A percentile compares a stretch with the other conserved stretches of the same genome.
phyloP scores from a whole-genome alignment of 2,888 invertebrate species.

The Limulus polyphemus region DNA sequence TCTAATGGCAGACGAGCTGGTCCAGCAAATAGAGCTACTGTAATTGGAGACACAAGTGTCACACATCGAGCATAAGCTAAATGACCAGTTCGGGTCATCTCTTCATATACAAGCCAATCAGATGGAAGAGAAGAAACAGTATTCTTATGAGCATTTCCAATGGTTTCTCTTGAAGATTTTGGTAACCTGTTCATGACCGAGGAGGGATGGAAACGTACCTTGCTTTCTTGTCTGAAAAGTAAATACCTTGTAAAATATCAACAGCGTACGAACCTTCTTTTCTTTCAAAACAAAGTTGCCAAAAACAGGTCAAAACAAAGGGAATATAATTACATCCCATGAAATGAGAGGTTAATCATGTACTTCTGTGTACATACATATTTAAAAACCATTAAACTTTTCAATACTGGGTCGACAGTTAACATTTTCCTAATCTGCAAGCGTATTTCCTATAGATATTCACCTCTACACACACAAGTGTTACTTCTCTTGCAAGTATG shows the following conservation, averaged over 20 bases:
- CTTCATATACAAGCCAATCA: conserved; percentile 78
- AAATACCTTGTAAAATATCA: conserved; percentile 7
- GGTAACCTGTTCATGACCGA: conserved; percentile 44
- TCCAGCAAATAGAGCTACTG: conserved; percentile 65
- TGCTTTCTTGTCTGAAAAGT: conserved; percentile 46
- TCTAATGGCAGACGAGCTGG: conserved; percentile 48
- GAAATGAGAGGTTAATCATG: too few species aligned
- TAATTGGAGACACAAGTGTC: conserved; percentile 65
- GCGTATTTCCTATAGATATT: too few species aligned
- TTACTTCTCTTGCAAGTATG: too few species aligned
- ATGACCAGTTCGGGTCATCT: conserved; percentile 57
- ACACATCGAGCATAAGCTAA: conserved; percentile 61
- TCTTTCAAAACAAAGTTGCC: background rate
- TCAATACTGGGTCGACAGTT: too few species aligned
- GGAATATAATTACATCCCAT: too few species aligned
- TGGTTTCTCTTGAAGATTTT: conserved; percentile 30
- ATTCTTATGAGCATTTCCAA: conserved; percentile 35
- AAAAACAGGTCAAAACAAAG: too few species aligned
- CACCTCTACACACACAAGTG: too few species aligned
- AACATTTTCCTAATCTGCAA: too few species aligned
- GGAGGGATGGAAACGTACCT: conserved; percentile 49
- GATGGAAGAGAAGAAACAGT: conserved; percentile 47
- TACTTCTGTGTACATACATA: too few species aligned
- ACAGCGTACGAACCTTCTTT: background rate
- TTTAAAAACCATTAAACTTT: too few species aligned